These are phyloP conservation scores for Carassius gibelio DNA, from an alignment of 2,113 vertebrate genomes.

Conservation along the genomic window DNA sequence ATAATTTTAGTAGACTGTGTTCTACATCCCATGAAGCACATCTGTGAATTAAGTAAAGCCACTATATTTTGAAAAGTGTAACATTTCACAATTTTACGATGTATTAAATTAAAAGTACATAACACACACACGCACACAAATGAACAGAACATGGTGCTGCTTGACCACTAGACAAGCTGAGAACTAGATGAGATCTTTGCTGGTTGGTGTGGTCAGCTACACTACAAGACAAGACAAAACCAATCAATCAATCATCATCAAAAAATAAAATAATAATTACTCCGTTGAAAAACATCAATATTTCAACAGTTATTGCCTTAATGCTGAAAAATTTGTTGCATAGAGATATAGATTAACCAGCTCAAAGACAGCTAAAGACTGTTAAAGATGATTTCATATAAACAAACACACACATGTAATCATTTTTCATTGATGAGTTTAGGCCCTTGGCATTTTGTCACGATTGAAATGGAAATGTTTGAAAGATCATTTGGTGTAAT, in stretches of 20 bases:
- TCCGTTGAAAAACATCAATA: neutral
- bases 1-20: neutral
- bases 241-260: neutral
- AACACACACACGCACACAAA: neutral
- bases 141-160: neutral
- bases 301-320: constrained; percentile 56
- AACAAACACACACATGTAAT: neutral
- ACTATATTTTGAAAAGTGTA: constrained; percentile 1
- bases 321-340: constrained; percentile 58
- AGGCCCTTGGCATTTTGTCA: constrained; percentile 25
- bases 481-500: neutral
- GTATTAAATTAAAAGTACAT: neutral
- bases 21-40: constrained; percentile 6
- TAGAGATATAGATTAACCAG: constrained; percentile 55
- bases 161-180: constrained; percentile 18
- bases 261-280: constrained; percentile 15
- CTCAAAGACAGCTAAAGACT: constrained; percentile 50
- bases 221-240: constrained; percentile 10
- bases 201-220: constrained; percentile 17
- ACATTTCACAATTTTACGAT: constrained; percentile 4
- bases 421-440: neutral
- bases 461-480: neutral
- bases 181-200: neutral
- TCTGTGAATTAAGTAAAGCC: neutral
- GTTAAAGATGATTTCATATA: too few relatives aligned